Conservation (phyloP, 1,140 invertebrate genomes). For the Platyscapa corneri region DNA sequence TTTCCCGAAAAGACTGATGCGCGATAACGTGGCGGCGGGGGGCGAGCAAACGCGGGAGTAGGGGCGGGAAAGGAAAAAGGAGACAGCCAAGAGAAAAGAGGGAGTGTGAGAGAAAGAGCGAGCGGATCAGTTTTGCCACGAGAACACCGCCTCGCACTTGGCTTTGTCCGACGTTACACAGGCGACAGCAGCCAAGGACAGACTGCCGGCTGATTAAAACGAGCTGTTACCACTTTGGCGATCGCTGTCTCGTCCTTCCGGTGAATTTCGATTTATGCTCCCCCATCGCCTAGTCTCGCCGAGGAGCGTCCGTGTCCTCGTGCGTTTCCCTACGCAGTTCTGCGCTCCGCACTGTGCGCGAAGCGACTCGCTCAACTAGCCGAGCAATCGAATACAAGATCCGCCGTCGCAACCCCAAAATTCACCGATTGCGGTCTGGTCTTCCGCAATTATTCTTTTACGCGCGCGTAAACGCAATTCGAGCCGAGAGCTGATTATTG, state of each 20-base stretch:
- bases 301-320: too few species aligned
- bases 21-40: constrained; percentile 31
- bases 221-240: constrained; percentile 52
- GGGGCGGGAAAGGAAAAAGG: background rate
- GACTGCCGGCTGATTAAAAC: constrained; percentile 39
- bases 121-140: background rate
- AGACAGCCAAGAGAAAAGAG: background rate
- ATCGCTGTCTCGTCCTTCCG: background rate
- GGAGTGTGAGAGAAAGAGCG: background rate
- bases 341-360: too few species aligned
- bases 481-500: background rate
- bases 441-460: background rate
- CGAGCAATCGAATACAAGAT: background rate
- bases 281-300: too few species aligned
- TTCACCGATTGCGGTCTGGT: background rate
- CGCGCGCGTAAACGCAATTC: background rate
- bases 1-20: constrained; percentile 62
- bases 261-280: too few species aligned
- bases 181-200: background rate
- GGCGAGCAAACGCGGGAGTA: background rate
- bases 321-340: too few species aligned
- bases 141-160: background rate
- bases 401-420: background rate
- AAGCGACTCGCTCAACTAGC: too few species aligned
- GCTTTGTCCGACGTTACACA: background rate